These are phyloP conservation scores for Gobionotothen gibberifrons DNA, from an alignment of 2,797 vertebrate species.

Conservation along the genomic window DNA sequence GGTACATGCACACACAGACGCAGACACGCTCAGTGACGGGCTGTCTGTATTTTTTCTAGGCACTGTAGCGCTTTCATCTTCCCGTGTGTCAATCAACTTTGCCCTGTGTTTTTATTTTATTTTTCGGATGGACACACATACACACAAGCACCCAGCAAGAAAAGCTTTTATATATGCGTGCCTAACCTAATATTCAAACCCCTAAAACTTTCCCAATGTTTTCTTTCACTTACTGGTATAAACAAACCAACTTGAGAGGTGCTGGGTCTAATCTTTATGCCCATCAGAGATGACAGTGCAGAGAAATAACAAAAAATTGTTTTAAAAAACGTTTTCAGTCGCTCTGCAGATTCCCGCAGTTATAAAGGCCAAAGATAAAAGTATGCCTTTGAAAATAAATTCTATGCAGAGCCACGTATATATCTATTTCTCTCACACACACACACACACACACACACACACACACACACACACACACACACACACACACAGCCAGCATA, in stretches of 20 bases:
- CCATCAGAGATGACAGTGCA: constrained; percentile 56
- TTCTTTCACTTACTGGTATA: constrained; percentile 36
- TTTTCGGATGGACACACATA: constrained; percentile 38
- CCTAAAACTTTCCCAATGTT: constrained; percentile 46
- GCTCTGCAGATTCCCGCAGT: constrained; percentile 53
- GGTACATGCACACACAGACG: constrained; percentile 37
- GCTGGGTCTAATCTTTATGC: constrained; percentile 59
- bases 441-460: no score
- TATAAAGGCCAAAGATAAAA: constrained; percentile 68
- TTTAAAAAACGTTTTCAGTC: constrained; percentile 45
- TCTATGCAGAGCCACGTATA: constrained; percentile 50
- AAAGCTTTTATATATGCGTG: constrained; percentile 57
- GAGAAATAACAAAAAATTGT: constrained; percentile 51
- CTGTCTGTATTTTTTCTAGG: constrained; percentile 40
- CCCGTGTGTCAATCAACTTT: constrained; percentile 59
- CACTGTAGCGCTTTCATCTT: constrained; percentile 66
- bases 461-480: constrained; percentile 12
- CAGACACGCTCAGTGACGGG: constrained; percentile 31
- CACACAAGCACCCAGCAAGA: constrained; percentile 19
- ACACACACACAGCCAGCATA: neutral
- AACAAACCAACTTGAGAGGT: constrained; percentile 53
- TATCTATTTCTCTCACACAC: constrained; percentile 52
- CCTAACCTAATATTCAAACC: constrained; percentile 44
- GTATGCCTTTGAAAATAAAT: constrained; percentile 69
- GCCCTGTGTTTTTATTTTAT: constrained; percentile 22